These are phyloP conservation scores for Porites lutea DNA, from an alignment of 64 coral and sea anemone genomes.

Conservation along the genomic window DNA sequence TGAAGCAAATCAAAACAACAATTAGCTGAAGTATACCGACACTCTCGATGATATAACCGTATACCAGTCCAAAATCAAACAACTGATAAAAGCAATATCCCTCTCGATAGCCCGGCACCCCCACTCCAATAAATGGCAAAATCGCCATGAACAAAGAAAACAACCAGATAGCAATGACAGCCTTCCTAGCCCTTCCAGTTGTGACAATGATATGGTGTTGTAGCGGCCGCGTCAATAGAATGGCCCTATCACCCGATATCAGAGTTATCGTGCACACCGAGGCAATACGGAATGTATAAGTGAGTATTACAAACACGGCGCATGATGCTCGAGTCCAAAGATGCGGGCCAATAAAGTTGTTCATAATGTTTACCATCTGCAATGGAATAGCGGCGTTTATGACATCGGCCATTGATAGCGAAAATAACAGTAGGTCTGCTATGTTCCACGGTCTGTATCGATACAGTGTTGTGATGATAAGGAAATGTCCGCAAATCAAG, in stretches of 20 bases:
- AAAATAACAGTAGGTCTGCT: constrained; percentile 81
- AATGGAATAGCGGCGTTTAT: constrained; percentile 80
- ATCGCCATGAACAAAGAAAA: constrained; percentile 73
- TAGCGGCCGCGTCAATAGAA: constrained; percentile 84
- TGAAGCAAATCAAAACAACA: constrained; percentile 82
- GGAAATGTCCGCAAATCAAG: constrained; percentile 70
- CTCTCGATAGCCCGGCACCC: constrained; percentile 58
- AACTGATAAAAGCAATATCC: constrained; percentile 92
- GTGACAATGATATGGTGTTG: constrained; percentile 80
- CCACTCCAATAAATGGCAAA: constrained; percentile 82
- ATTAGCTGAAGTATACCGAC: constrained; percentile 80
- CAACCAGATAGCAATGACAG: constrained; percentile 58
- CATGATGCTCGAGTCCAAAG: constrained; percentile 71
- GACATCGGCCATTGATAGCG: constrained; percentile 80
- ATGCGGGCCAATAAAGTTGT: constrained; percentile 87
- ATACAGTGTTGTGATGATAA: constrained; percentile 80
- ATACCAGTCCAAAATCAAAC: constrained; percentile 72
- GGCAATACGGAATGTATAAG: constrained; percentile 88
- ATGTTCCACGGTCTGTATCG: constrained; percentile 90
- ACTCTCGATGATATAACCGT: constrained; percentile 72
- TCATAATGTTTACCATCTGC: constrained; percentile 80
- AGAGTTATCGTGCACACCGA: constrained; percentile 96
- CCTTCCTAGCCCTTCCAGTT: constrained; percentile 40
- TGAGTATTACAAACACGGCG: constrained; percentile 69
- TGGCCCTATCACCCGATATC: constrained; percentile 81